phyloP scores from a whole-genome alignment of 2,113 vertebrate genomes.

The Melanerpes aurifrons region DNA sequence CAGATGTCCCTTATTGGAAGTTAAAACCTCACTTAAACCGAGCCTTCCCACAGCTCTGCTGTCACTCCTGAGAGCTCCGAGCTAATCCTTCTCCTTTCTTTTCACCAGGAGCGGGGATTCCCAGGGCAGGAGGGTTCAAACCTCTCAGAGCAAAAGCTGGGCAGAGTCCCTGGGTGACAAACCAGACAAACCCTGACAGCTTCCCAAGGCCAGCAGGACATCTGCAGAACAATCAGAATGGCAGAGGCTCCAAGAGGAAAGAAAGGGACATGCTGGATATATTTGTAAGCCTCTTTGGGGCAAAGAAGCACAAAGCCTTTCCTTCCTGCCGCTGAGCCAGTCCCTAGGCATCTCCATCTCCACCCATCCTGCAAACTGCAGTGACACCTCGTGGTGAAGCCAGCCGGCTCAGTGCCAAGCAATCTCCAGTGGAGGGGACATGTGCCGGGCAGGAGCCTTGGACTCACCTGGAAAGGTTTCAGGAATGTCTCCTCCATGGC shows the following conservation, averaged over 20 bases:
- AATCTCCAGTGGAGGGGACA: fast-evolving
- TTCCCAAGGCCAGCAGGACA: background rate
- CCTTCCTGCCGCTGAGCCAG: background rate
- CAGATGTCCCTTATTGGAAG: conserved; percentile 12
- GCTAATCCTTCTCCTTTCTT: background rate
- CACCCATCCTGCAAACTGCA: conserved; percentile 14
- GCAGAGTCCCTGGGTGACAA: background rate
- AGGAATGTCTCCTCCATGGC: conserved; percentile 98
- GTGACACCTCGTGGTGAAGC: conserved; percentile 72
- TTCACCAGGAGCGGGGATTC: background rate
- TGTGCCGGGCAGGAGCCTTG: background rate
- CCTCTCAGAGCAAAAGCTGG: background rate
- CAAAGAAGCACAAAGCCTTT: background rate
- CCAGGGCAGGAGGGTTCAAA: background rate
- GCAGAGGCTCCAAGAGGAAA: background rate
- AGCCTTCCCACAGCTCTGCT: background rate
- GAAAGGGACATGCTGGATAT: background rate
- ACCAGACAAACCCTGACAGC: background rate
- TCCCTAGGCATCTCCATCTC: background rate
- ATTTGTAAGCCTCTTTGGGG: background rate
- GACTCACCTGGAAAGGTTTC: conserved; percentile 95
- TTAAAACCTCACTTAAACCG: background rate
- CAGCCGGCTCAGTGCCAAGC: background rate
- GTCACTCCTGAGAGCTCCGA: background rate
- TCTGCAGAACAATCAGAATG: background rate